Evolutionary conservation across 2,113 vertebrate genomes (phyloP).

Genomic region (Nothoprocta pentlandii): DNA sequence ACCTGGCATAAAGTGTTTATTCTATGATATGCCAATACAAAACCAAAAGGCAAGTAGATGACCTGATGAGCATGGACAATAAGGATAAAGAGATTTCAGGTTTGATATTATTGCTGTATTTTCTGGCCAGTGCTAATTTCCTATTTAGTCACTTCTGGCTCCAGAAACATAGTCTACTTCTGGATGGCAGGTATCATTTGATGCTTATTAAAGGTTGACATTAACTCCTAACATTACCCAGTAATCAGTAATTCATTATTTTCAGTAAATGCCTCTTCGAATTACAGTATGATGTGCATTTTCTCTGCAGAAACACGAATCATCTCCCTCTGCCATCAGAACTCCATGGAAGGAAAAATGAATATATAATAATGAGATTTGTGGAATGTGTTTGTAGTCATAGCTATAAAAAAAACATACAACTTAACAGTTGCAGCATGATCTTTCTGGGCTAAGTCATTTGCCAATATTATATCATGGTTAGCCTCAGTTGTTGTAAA

Average conservation of each 20-base stretch:
- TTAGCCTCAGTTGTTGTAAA: neutral
- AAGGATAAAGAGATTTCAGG: neutral
- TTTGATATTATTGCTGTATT: neutral
- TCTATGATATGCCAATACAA: slow-evolving; percentile 60
- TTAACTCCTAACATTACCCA: neutral
- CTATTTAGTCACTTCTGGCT: neutral
- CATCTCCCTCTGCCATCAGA: neutral
- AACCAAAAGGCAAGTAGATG: slow-evolving; percentile 19
- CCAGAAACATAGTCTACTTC: neutral
- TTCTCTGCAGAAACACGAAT: neutral
- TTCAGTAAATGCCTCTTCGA: neutral
- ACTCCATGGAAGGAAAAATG: neutral
- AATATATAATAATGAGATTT: neutral
- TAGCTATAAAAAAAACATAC: neutral
- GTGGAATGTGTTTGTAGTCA: neutral
- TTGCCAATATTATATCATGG: neutral
- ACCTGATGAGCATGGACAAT: neutral
- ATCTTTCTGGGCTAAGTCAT: neutral
- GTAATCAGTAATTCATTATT: neutral
- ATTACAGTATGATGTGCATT: neutral
- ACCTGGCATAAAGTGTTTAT: slow-evolving; percentile 59
- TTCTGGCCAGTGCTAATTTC: neutral
- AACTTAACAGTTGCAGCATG: neutral
- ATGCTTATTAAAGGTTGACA: neutral
- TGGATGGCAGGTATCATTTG: neutral